Evolutionary conservation across 2,888 invertebrate species (phyloP), one percentile per base, ranked within the genome.

Genomic region (Pseudococcus longispinus): DNA sequence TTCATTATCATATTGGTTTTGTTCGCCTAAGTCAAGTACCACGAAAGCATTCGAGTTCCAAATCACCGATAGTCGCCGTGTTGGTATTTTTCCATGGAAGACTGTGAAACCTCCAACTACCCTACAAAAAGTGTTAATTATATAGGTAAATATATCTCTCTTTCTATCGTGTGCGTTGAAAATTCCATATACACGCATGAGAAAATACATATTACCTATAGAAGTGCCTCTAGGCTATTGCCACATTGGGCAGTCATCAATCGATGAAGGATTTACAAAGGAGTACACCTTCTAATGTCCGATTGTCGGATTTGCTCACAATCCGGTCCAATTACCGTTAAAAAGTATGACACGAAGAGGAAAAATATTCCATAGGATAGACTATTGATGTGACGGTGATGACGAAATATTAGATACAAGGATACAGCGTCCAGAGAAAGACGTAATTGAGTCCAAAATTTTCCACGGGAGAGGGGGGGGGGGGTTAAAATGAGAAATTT

Each of bases 1-100:
- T 60, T 60, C 60, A 60, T 60, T 60, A 60, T 60, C 60, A 60
- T 60, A 60, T 60, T 60, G 9, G 60, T 60, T 60, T 60, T 60
- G 60, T 60, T 23, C 1, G 20, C 20, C 60, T n/a, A 51, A 60
- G 60, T 23, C 60, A 23, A 60, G 60, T 23, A 60, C 60, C 23
- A 60, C 9, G 11, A 60, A 60, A 37, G 23, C 11, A 23, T 60
- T 60, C 9, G 9, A 60, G 23, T 20, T 60, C 9, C 37, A 13
- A 60, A 23, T 23, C 60, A 23, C 20, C 23, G 20, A 60, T 60
- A 60, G 60, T 60, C 51, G n/a, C 8, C 13, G 11, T 51, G 18
- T 9, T 55, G 55, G 55, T 60, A 60, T 1, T 60, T 60, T 60
- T 60, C 60, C 60, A 60, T 60, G 0, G 4, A 37, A 37, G 0